Base-by-base conservation (phyloP, 2,888 invertebrate genomes). In the Acanthosepion lycidas region DNA sequence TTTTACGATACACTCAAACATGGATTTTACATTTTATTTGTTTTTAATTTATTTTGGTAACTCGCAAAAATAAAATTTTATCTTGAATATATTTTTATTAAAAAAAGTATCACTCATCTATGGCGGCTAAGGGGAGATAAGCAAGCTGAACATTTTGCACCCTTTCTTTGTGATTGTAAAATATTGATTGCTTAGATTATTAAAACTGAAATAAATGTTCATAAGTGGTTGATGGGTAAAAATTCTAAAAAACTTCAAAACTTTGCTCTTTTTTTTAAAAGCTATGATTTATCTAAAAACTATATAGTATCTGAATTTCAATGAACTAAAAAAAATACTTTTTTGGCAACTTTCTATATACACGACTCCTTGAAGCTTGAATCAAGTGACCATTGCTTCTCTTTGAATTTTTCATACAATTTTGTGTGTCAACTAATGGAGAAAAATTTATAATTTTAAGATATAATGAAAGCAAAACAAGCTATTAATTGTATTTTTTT, bases 1-100 rank as follows among this genome's bases (percentile, higher is more conserved):
- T n/a, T 78, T 78, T 78, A n/a, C n/a, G 78, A 78, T 78, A n/a
- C n/a, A 78, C n/a, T 78, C n/a, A 78, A 78, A 78, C n/a, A n/a
- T n/a, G n/a, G n/a, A 9, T 78, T 78, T n/a, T n/a, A 78, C 9
- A 12, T 9, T 78, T 78, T 78, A 78, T 78, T 78, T 15, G 15
- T 78, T 15, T 78, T 78, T n/a, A n/a, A 78, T 78, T n/a, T n/a
- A 78, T n/a, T 78, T 78, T n/a, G 12, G 12, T 78, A n/a, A 9
- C 78, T 78, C 28, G 12, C 78, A n/a, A n/a, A 6, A n/a, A 9
- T 78, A n/a, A 78, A n/a, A 20, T 59, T 23, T 6, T 59, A 59
- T 59, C 55, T 59, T 23, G 23, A 23, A 23, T 59, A 59, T 59
- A 33, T 33, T 33, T 33, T 33, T 33, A 33, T 33, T 33, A 33